A percentile compares a stretch with the other conserved stretches of the same genome.
phyloP scores from a whole-genome alignment of 2,113 vertebrate species.

The Rhea pennata region DNA sequence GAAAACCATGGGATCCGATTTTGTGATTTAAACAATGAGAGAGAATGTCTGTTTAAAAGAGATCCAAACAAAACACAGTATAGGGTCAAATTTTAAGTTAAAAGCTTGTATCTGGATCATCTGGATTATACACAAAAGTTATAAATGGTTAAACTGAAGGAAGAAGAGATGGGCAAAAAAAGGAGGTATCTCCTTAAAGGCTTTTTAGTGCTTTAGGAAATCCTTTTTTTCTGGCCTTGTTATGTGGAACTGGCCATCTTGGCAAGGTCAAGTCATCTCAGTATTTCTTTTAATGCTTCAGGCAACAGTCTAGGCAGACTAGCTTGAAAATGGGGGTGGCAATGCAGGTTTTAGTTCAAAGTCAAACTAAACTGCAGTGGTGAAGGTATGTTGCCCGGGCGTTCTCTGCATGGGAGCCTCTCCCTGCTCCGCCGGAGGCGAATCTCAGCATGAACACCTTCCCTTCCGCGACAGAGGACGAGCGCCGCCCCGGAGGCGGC shows the following conservation, averaged over 20 bases:
- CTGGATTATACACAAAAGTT: background rate
- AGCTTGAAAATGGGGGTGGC: background rate
- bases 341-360: background rate
- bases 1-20: background rate
- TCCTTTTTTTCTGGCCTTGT: background rate
- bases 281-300: background rate
- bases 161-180: background rate
- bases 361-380: background rate
- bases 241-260: background rate
- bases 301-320: background rate
- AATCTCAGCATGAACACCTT: background rate
- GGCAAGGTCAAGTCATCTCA: background rate
- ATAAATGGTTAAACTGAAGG: background rate
- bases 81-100: background rate
- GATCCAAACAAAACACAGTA: background rate
- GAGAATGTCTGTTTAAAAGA: background rate
- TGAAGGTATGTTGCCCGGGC: accelerated
- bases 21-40: background rate
- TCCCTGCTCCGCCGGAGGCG: background rate
- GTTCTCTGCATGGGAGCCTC: background rate
- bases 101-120: background rate
- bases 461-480: too few species aligned
- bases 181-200: background rate
- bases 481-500: too few species aligned
- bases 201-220: background rate